A percentile compares a stretch with the other conserved stretches of the same genome.
Evolutionary conservation across 1,140 invertebrate genomes (phyloP).

Genomic region (Periplaneta americana): DNA sequence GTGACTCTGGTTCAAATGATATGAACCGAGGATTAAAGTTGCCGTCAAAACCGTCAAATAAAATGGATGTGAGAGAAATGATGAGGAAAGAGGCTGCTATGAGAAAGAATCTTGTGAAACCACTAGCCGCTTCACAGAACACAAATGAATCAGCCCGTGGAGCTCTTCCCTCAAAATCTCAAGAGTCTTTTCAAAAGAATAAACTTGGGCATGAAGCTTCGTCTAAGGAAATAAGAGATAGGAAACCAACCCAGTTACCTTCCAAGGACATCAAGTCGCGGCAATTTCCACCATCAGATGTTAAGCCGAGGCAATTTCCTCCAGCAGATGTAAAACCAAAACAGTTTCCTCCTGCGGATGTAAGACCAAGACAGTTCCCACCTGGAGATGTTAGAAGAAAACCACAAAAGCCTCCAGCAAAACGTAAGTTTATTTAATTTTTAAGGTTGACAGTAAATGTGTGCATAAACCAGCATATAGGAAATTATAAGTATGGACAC

Average conservation of each 20-base stretch:
- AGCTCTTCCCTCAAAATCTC: background rate
- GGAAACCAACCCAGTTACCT: background rate
- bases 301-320: constrained; percentile 35
- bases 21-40: background rate
- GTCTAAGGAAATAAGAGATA: background rate
- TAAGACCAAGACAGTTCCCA: constrained; percentile 44
- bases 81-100: background rate
- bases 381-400: constrained; percentile 37
- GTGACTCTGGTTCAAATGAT: background rate
- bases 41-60: background rate
- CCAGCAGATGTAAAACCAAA: constrained; percentile 37
- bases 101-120: background rate
- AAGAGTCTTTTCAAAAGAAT: background rate
- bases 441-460: no score
- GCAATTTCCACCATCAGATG: background rate
- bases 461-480: no score
- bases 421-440: no score
- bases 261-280: background rate
- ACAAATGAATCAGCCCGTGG: background rate
- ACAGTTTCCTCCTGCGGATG: constrained; percentile 41
- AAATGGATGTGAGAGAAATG: background rate
- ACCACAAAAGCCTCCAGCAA: constrained; percentile 40
- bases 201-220: background rate
- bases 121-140: background rate
- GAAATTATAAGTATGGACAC: no score